Evolutionary conservation across 2,797 vertebrate species (phyloP), one percentile per base, ranked within the genome.

Genomic region (Macropodus opercularis): DNA sequence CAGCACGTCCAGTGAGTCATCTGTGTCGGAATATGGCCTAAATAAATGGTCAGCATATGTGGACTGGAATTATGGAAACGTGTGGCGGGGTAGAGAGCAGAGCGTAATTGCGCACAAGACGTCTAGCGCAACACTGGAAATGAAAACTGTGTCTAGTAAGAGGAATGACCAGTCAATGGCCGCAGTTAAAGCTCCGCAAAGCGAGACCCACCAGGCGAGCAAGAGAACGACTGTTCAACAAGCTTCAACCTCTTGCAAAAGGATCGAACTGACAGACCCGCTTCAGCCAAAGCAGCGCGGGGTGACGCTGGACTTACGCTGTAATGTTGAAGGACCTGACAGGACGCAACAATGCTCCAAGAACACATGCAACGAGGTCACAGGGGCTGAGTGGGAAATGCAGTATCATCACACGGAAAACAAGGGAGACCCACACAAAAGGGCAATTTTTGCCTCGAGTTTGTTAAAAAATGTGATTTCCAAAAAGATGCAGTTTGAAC

Each of bases 401-500:
- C 81, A 77, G 38, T 87, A 59, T 57, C 79, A 80, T 15, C 59
- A 72, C 22, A 34, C 81, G 10, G 91, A 90, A 0, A 54, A 36
- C 48, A 62, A 55, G 5, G 93, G 88, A 3, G 93, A 81, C 3
- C 72, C 91, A 23, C 92, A 93, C 73, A 95, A 94, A 58, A 95
- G 95, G 75, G 95, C 96, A 3, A 92, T 90, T 53, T 95, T 95
- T 56, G 97, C 97, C 1, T 98, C 96, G 3, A 98, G 95, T 53
- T 92, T 98, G 17, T 89, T 98, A 58, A 94, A 98, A 90, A 98
- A 97, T 27, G 94, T 98, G 0, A 97, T 99, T 85, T 98, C 96
- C 65, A 98, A 99, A 90, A 98, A 98, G 85, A 99, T 98, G 97
- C 96, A 95, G 76, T 92, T 94, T 61, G 97, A 99, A 32, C 94